Evolutionary conservation across 2,797 vertebrate species (phyloP), one percentile per base, ranked within the genome.

Genomic region (Clamator glandarius): DNA sequence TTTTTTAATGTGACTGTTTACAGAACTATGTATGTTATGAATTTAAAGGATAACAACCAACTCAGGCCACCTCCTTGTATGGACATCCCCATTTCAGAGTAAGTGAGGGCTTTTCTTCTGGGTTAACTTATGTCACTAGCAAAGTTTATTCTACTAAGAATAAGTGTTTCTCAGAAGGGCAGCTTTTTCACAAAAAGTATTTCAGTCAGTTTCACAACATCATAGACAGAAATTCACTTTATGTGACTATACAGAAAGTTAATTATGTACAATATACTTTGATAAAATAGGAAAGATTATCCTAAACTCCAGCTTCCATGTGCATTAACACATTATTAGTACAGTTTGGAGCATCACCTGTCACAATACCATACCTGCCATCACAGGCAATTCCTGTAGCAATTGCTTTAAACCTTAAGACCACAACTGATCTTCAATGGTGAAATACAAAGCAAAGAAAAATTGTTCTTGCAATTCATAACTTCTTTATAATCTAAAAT

Each of bases 261-360:
- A 77, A 85, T 80, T 70, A 82, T 7, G 24, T 83, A 61, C 74
- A 68, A 85, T 26, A 79, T 57, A 42, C 88, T 85, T 95, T 80
- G 46, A 82, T 85, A 92, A 80, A 77, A 90, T 28, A 64, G 76
- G 63, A 64, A 77, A 66, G 28, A 58, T 76, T 94, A 83, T 50
- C 92, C 42, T 59, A 26, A 79, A 87, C 59, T 87, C 15, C 50
- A 63, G n/a, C 74, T 89, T 87, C 67, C 35, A 42, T 4, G 0
- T 66, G 63, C 8, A 31, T 11, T 48, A 72, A 66, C 46, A 61
- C 42, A 51, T 86, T 67, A 52, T 70, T 77, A 85, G 19, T 54
- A 50, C 25, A 70, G 46, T 52, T 90, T 42, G 48, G 59, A 84
- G 42, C 73, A 15, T 89, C 19, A 17, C 72, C 42, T 70, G 26